Conservation (phyloP, 2,888 invertebrate species). For the Calephelis perditalis region DNA sequence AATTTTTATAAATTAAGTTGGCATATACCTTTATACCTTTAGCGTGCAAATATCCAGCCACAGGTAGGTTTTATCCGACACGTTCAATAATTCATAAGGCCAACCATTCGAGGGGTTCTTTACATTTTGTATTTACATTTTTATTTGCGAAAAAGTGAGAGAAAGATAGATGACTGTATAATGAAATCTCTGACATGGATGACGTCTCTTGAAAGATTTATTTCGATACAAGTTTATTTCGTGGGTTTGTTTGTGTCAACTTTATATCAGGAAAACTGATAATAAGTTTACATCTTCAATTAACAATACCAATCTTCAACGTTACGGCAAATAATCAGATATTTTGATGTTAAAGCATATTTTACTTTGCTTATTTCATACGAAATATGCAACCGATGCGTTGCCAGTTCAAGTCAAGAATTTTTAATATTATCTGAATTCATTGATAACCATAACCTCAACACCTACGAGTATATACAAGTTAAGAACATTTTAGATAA, state of each 20-base stretch:
- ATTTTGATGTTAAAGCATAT: too few relatives aligned
- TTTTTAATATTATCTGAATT: too few relatives aligned
- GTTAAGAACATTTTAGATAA: too few relatives aligned
- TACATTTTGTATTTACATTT: slow-evolving; percentile 22
- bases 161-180: slow-evolving; percentile 15
- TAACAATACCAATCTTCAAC: too few relatives aligned
- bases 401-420: too few relatives aligned
- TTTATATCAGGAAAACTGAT: neutral
- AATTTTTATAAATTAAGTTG: neutral
- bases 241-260: neutral
- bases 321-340: too few relatives aligned
- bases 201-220: slow-evolving; percentile 7
- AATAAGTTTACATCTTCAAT: too few relatives aligned
- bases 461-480: too few relatives aligned
- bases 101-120: slow-evolving; percentile 15
- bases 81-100: slow-evolving; percentile 24
- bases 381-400: too few relatives aligned
- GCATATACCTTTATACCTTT: neutral
- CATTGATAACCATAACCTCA: too few relatives aligned
- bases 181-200: slow-evolving; percentile 2
- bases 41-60: slow-evolving; percentile 5
- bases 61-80: slow-evolving; percentile 15
- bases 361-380: too few relatives aligned
- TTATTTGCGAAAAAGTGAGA: slow-evolving; percentile 19
- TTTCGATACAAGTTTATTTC: neutral